phyloP scores from a whole-genome alignment of 1,140 invertebrate species.

The Drosophila orena region DNA sequence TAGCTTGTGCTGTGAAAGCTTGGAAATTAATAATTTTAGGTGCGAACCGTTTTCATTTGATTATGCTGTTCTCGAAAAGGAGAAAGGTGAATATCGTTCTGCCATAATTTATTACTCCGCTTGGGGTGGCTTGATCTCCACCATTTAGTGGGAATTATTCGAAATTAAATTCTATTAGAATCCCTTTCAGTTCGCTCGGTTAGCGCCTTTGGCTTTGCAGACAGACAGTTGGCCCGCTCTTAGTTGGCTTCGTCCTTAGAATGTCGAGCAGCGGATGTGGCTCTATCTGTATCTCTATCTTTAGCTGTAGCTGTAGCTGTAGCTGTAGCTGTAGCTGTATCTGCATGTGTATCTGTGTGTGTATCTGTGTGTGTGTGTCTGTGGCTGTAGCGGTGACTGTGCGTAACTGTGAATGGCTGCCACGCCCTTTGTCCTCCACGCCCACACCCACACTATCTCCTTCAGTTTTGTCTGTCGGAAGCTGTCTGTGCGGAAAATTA shows the following conservation, averaged over 20 bases:
- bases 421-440: not conserved
- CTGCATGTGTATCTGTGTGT: not conserved
- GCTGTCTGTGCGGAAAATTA: slow-evolving; percentile 49
- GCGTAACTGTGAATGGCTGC: slow-evolving; percentile 5
- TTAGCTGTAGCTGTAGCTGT: not conserved
- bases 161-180: slow-evolving; percentile 14
- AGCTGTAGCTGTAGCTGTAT: not conserved
- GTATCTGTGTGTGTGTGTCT: no score
- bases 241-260: slow-evolving; percentile 5
- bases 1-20: no score
- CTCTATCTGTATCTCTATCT: not conserved
- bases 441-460: not conserved
- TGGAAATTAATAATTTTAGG: no score
- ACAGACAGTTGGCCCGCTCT: slow-evolving; percentile 1
- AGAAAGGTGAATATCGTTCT: not conserved
- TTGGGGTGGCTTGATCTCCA: not conserved
- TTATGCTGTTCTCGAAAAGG: not conserved
- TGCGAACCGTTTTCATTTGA: not conserved
- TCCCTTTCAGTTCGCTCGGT: not conserved
- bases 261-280: not conserved
- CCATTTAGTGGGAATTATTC: slow-evolving; percentile 8
- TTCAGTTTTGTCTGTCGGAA: not conserved
- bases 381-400: not conserved
- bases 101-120: not conserved
- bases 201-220: slow-evolving; percentile 5